Conservation (phyloP, 1,140 invertebrate genomes). For the Mylabris phalerata region DNA sequence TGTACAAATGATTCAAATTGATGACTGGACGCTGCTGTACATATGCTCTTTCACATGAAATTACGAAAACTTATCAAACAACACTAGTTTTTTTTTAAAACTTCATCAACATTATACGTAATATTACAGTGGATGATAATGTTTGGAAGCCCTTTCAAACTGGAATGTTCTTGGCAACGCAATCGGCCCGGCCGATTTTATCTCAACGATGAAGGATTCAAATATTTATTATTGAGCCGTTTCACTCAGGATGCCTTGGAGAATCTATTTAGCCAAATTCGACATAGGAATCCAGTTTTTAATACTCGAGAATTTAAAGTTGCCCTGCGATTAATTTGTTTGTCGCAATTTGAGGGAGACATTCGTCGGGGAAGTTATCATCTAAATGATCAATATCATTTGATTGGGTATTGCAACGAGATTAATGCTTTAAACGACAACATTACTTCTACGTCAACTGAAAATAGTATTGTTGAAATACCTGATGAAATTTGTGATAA, state of each 20-base stretch:
- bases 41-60: not conserved
- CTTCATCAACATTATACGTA: not conserved
- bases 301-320: too few species aligned
- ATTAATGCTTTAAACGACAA: too few species aligned
- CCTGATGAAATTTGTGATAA: too few species aligned
- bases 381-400: not conserved
- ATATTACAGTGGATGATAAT: not conserved
- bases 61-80: not conserved
- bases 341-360: not conserved
- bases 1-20: conserved; percentile 4
- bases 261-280: conserved; percentile 1
- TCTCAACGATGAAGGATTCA: not conserved
- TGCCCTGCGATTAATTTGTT: not conserved
- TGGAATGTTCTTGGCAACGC: not conserved
- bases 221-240: not conserved
- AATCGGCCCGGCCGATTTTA: not conserved
- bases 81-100: not conserved
- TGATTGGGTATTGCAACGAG: not conserved
- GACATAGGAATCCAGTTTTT: too few species aligned
- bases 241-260: conserved; percentile 1
- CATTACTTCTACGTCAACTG: too few species aligned
- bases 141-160: too few species aligned
- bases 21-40: conserved; percentile 1
- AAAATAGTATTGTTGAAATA: too few species aligned
- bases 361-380: too few species aligned